These are phyloP conservation scores for Morone saxatilis DNA, from an alignment of 2,113 vertebrate genomes.

Conservation along the genomic window DNA sequence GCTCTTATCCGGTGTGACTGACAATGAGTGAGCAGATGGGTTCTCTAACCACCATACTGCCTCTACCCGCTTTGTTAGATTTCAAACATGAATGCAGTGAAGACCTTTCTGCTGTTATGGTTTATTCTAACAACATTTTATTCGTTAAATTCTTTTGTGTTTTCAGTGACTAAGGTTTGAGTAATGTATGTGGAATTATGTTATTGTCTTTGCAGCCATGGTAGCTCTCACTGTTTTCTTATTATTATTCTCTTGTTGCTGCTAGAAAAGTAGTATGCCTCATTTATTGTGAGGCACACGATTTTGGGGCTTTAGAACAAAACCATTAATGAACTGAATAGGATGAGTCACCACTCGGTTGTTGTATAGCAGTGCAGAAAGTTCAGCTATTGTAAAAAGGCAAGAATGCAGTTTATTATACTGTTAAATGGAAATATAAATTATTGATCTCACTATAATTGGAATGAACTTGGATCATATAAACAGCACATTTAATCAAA, in stretches of 20 bases:
- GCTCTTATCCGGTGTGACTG: not conserved
- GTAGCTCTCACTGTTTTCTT: not conserved
- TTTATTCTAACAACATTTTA: not conserved
- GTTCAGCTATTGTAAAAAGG: conserved; percentile 12
- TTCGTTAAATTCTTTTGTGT: not conserved
- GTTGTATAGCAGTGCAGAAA: not conserved
- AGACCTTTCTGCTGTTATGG: not conserved
- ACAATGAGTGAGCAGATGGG: not conserved
- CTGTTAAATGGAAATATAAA: not conserved
- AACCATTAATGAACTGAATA: conserved; percentile 11
- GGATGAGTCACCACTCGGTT: not conserved
- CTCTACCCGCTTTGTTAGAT: not conserved
- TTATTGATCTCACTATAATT: conserved; percentile 26
- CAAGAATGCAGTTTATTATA: not conserved
- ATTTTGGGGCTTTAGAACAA: conserved; percentile 2
- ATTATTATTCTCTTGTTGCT: not conserved
- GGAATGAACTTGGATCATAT: conserved; percentile 16
- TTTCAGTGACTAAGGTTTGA: not conserved
- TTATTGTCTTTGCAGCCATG: conserved; percentile 6
- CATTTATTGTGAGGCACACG: conserved; percentile 30
- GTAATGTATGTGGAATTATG: not conserved
- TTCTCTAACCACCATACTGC: not conserved
- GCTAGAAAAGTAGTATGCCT: not conserved
- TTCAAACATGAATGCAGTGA: not conserved
- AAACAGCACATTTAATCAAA: conserved; percentile 50